These are phyloP conservation scores for Acleris emargana DNA, from an alignment of 2,888 invertebrate genomes.

Conservation along the genomic window DNA sequence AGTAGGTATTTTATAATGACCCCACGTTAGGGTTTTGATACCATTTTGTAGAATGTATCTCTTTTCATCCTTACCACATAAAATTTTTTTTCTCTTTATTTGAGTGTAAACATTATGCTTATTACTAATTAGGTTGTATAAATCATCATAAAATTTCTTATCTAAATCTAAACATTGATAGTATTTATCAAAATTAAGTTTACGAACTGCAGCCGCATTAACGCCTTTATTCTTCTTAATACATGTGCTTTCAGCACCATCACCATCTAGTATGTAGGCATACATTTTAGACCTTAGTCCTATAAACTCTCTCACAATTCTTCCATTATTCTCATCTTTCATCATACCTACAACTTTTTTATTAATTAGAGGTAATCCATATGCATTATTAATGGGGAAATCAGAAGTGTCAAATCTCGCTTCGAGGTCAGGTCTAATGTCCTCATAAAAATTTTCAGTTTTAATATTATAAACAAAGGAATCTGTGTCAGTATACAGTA, in stretches of 20 bases:
- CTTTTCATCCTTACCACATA: conserved; percentile 35
- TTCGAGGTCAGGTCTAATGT: no score
- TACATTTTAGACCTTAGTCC: conserved; percentile 18
- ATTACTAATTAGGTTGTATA: conserved; percentile 30
- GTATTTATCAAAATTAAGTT: no score
- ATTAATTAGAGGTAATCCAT: conserved; percentile 28
- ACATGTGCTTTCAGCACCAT: conserved; percentile 5
- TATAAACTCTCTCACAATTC: conserved; percentile 37
- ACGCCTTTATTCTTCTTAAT: no score
- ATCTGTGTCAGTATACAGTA: no score
- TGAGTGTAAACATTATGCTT: conserved; percentile 27
- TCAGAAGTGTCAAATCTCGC: no score
- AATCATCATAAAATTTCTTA: conserved; percentile 7
- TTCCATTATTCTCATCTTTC: conserved; percentile 41
- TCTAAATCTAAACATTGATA: no score
- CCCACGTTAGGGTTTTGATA: no score
- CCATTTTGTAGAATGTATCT: conserved; percentile 13
- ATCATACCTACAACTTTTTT: conserved; percentile 40
- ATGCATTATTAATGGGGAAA: no score
- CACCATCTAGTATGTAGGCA: conserved; percentile 24
- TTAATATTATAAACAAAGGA: no score
- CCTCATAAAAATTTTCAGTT: no score
- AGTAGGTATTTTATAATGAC: no score
- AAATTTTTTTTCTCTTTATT: conserved; percentile 24
- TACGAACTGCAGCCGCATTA: no score